A percentile compares a stretch with the other conserved stretches of the same genome.
phyloP scores from a whole-genome alignment of 2,888 invertebrate genomes.

The Linnaemya vulpina region DNA sequence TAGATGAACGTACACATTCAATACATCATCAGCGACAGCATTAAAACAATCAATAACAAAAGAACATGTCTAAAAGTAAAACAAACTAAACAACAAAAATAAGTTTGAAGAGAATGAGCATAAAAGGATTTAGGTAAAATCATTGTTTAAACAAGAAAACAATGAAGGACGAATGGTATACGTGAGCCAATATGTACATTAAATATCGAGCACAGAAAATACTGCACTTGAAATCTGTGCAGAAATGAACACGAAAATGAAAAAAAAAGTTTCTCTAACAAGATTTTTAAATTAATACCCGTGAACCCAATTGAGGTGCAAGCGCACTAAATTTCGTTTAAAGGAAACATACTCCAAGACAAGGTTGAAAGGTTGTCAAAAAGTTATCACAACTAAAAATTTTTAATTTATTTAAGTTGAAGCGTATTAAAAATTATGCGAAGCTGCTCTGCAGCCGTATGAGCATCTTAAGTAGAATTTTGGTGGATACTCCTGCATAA shows the following conservation, averaged over 20 bases:
- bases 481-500: no score
- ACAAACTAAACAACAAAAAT: slow-evolving; percentile 74
- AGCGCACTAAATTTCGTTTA: background rate
- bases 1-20: background rate
- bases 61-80: slow-evolving; percentile 58
- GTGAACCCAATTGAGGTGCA: slow-evolving; percentile 11
- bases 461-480: no score
- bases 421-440: no score
- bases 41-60: slow-evolving; percentile 31
- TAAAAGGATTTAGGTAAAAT: slow-evolving; percentile 51
- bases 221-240: slow-evolving; percentile 33
- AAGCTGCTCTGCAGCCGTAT: no score
- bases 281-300: slow-evolving; percentile 45
- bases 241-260: slow-evolving; percentile 32
- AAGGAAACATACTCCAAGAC: background rate
- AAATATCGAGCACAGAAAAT: background rate
- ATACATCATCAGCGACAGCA: slow-evolving; percentile 22
- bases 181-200: slow-evolving; percentile 48
- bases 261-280: slow-evolving; percentile 19
- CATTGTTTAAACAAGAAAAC: slow-evolving; percentile 46
- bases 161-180: slow-evolving; percentile 57
- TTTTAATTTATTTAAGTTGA: no score
- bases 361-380: no score
- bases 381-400: no score
- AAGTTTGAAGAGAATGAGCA: slow-evolving; percentile 49